Percentiles rank a stretch among this genome's conserved stretches.
These are phyloP conservation scores for Zaprionus kolodkinae DNA, from an alignment of 1,140 invertebrate genomes.

Conservation along the genomic window DNA sequence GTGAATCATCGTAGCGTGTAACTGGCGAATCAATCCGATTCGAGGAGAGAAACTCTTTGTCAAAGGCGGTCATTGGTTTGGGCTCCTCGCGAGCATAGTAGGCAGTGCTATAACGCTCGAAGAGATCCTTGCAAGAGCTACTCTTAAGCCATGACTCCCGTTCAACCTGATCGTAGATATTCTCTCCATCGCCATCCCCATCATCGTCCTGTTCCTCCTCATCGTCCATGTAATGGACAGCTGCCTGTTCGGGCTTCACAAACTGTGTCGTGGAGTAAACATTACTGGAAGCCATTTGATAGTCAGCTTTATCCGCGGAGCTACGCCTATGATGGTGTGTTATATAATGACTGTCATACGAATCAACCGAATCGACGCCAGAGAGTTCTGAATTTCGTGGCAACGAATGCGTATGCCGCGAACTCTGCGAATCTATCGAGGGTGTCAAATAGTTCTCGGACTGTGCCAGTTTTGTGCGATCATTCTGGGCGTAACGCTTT, in stretches of 20 bases:
- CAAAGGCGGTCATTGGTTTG: constrained; percentile 78
- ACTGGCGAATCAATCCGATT: constrained; percentile 89
- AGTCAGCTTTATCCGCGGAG: constrained; percentile 85
- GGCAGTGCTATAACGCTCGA: constrained; percentile 78
- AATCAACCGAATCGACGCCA: constrained; percentile 82
- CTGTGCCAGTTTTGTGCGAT: constrained; percentile 68
- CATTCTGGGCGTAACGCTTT: constrained; percentile 60
- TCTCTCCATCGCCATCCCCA: constrained; percentile 74
- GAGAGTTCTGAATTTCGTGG: constrained; percentile 81
- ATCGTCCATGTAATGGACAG: constrained; percentile 72
- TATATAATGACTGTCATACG: constrained; percentile 83
- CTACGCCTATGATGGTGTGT: constrained; percentile 78
- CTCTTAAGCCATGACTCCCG: constrained; percentile 89
- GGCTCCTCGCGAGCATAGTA: constrained; percentile 69
- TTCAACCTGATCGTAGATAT: constrained; percentile 82
- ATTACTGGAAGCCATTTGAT: constrained; percentile 85
- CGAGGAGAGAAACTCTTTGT: constrained; percentile 82
- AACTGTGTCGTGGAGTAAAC: constrained; percentile 85
- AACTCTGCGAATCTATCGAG: constrained; percentile 78
- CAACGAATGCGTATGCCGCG: constrained; percentile 77
- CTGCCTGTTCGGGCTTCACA: constrained; percentile 75
- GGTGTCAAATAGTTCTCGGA: constrained; percentile 81
- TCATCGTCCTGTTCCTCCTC: constrained; percentile 75
- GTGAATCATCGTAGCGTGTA: constrained; percentile 90
- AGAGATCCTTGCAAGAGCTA: constrained; percentile 91